Evolutionary conservation across 1,140 invertebrate species (phyloP).

Genomic region (Meloidogyne chitwoodi): DNA sequence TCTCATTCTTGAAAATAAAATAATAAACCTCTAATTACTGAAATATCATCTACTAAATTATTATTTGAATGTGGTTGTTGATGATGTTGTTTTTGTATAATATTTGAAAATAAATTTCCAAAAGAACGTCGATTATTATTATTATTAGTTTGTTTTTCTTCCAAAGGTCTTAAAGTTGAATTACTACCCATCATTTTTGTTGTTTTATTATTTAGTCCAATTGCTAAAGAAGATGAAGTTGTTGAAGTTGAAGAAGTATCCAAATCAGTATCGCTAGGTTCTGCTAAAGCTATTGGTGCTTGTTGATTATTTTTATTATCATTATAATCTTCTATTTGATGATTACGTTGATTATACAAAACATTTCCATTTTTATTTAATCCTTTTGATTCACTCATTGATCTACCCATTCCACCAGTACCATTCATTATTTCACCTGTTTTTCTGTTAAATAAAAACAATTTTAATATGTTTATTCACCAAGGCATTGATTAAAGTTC

Average conservation of each 20-base stretch:
- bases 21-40: conserved; percentile 2
- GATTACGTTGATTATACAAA: neutral
- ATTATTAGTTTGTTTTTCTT: neutral
- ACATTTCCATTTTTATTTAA: conserved; percentile 9
- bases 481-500: no score
- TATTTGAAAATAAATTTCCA: neutral
- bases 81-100: neutral
- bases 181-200: conserved; percentile 7
- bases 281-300: conserved; percentile 55
- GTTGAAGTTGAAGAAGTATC: conserved; percentile 39
- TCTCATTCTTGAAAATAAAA: no score
- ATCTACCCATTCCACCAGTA: neutral
- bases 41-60: neutral
- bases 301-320: neutral
- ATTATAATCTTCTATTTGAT: neutral
- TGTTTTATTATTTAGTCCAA: neutral
- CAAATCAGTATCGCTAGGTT: conserved; percentile 58
- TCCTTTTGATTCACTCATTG: conserved; percentile 13
- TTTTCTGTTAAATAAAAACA: conserved; percentile 8
- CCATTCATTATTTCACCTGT: conserved; percentile 14
- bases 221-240: neutral
- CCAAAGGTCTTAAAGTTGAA: neutral
- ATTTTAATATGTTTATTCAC: neutral
- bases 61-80: neutral
- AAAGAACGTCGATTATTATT: neutral